Evolutionary conservation across 2,888 invertebrate genomes (phyloP).

Genomic region (Amblyteles armatorius): DNA sequence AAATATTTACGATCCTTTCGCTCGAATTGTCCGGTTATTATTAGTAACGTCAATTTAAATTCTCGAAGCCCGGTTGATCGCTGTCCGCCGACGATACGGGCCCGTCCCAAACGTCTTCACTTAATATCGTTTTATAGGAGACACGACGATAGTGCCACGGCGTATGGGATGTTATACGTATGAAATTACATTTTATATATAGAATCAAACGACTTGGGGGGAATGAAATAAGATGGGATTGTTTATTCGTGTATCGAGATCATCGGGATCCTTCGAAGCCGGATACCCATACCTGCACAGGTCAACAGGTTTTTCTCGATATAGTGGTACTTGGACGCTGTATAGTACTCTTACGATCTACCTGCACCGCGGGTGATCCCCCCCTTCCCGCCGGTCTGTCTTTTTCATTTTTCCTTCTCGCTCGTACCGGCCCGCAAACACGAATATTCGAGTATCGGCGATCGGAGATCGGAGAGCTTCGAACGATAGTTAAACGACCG

Average conservation of each 20-base stretch:
- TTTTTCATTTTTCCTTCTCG: conserved; percentile 38
- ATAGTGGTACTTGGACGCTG: conserved; percentile 44
- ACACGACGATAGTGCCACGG: conserved; percentile 53
- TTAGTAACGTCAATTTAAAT: conserved; percentile 64
- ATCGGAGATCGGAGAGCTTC: conserved; percentile 70
- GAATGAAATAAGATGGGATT: conserved; percentile 55
- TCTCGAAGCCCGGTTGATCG: conserved; percentile 47
- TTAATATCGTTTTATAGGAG: conserved; percentile 60
- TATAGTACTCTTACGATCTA: conserved; percentile 54
- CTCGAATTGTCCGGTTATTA: conserved; percentile 57
- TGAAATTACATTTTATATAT: conserved; percentile 19
- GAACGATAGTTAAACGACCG: conserved; percentile 77
- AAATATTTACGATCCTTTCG: conserved; percentile 54
- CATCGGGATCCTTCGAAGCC: conserved; percentile 56
- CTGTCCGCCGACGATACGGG: conserved; percentile 50
- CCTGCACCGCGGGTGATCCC: conserved; percentile 64
- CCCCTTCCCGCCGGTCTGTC: conserved; percentile 31
- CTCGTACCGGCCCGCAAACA: conserved; percentile 37
- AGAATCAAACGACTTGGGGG: conserved; percentile 38
- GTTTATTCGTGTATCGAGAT: conserved; percentile 65
- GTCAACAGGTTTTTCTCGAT: conserved; percentile 65
- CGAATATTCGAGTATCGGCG: conserved; percentile 68
- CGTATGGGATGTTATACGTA: conserved; percentile 43
- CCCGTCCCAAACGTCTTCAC: conserved; percentile 60
- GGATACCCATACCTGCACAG: conserved; percentile 51